Evolutionary conservation across 1,140 invertebrate genomes (phyloP), one percentile per base, ranked within the genome.

Genomic region (Rhagoletis pomonella): DNA sequence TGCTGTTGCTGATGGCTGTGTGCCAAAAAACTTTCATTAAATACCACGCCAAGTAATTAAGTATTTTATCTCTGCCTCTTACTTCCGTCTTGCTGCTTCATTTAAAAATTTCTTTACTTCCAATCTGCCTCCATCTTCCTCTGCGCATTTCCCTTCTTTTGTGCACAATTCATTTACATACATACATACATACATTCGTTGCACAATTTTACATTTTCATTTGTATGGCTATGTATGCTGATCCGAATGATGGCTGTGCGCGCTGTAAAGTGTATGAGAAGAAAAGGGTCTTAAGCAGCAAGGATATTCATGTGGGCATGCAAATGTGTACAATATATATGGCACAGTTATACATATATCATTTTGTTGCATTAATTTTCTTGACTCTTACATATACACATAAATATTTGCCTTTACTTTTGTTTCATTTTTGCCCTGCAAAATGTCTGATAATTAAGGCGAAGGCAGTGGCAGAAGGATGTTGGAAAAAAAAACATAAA

Each of bases 11-110:
- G 73, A 9, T 81, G 73, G 73, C 73, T 55, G 73, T 55, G 73
- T 47, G 50, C 73, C 73, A 81, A 81, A 81, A 81, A 81, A 81
- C 73, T 81, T 81, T 81, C 73, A 81, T 81, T 81, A 81, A 81
- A 81, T 81, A 81, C 73, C n/a, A 81, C 50, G 47, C n/a, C 73
- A 81, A 81, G 73, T 81, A 81, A 81, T 81, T 81, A 81, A 81
- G 73, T 81, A 81, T 81, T 81, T 81, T 81, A 81, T 81, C 73
- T 81, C 19, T 55, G 19, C 73, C 73, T 19, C 44, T 81, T 55
- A 55, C 73, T 39, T 42, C 1, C 7, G 47, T 55, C 47, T 12
- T 55, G 19, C 47, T 55, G 44, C n/a, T 4, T n/a, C 73, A 47
- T 73, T 44, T 9, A 10, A 67, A 42, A 73, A 73, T 73, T 73